Base-by-base conservation (phyloP, 2,888 invertebrate genomes). In the Clivina fossor region DNA sequence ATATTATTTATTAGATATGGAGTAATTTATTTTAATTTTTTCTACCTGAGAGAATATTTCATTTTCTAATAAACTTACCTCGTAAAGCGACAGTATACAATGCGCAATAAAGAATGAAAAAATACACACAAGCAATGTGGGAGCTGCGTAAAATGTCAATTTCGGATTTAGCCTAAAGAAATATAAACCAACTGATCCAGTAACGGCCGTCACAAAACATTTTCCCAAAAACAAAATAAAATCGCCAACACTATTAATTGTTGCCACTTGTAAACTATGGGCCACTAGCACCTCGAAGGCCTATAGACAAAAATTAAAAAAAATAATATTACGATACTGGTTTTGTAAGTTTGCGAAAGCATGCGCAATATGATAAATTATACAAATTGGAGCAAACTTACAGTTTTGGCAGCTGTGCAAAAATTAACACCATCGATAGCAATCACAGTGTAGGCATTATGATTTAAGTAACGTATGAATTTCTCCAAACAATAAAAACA, bases 391-490 rank as follows among this genome's bases (percentile, higher is more conserved):
- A 19, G 5, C 4, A 40, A 24, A 51, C 79, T 76, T 76, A 93
- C 94, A 74, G 88, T 90, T 68, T 82, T 86, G 46, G 94, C 93
- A 32, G 94, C 92, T 65, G 90, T 86, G 69, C 93, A 95, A 73
- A 95, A 95, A 70, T 89, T 85, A 57, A 87, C 87, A 48, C 94
- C 89, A 73, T 93, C 91, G 65, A 95, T 93, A 7, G 94, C 93
- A 58, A 95, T 88, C 41, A 95, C 90, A 1, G 94, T 93, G 69
- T 95, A 96, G 0, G 95, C 95, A 72, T 96, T 96, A 69, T 93
- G 93, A 73, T 94, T 94, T 68, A 97, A 79, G 68, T 90, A 95
- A 26, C 90, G 84, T 61, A 96, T 87, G 69, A 93, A 93, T 70
- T 88, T 92, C 71, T 96, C 96, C 62, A 96, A 79, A 66, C 91